phyloP scores from a whole-genome alignment of 2,797 vertebrate species.

The Tadarida brasiliensis region DNA sequence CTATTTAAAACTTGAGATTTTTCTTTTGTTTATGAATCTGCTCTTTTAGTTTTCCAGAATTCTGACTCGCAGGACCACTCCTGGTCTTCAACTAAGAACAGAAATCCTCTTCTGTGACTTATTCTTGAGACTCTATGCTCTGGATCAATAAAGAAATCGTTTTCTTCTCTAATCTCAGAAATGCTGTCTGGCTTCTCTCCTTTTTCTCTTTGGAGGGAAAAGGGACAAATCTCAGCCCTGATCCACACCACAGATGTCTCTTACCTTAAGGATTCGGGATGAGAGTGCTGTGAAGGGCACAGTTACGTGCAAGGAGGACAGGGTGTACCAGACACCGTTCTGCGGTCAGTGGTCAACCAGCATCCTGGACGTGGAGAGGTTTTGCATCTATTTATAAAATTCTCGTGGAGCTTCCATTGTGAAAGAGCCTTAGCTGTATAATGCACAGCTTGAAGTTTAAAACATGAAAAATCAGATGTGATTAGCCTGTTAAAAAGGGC shows the following conservation, averaged over 20 bases:
- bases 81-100: not conserved
- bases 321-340: accelerated
- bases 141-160: not conserved
- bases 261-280: not conserved
- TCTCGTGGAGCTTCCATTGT: not conserved
- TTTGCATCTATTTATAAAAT: not conserved
- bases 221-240: not conserved
- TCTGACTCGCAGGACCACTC: not conserved
- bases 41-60: not conserved
- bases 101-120: not conserved
- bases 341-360: not conserved
- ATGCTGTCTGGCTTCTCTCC: not conserved
- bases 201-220: not conserved
- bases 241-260: not conserved
- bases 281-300: not conserved
- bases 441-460: not conserved
- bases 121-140: not conserved
- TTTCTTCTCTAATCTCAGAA: not conserved
- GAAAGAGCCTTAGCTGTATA: not conserved
- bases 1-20: not conserved
- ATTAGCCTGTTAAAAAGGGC: not conserved
- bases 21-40: not conserved
- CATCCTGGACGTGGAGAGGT: not conserved
- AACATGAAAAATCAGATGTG: not conserved
- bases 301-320: accelerated